Base-by-base conservation (phyloP, 2,888 invertebrate genomes). In the Catonia carolina region DNA sequence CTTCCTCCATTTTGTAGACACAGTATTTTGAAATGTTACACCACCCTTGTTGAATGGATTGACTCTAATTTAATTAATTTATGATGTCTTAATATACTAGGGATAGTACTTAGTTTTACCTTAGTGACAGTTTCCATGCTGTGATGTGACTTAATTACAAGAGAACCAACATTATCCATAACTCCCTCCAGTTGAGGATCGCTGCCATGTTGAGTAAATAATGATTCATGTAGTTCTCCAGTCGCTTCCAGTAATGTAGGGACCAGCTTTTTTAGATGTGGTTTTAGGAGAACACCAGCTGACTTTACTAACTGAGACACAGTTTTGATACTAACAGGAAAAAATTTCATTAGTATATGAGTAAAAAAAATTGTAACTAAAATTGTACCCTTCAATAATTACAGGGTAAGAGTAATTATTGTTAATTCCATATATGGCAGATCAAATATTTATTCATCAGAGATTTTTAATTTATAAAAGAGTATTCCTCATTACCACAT, bases 51-150 rank as follows among this genome's bases (percentile, higher is more conserved):
- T n/a, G n/a, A n/a, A n/a, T n/a, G n/a, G n/a, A n/a, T n/a, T n/a
- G n/a, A n/a, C n/a, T n/a, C n/a, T n/a, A n/a, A n/a, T n/a, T n/a
- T n/a, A n/a, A n/a, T n/a, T n/a, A n/a, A n/a, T n/a, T n/a, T n/a
- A n/a, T n/a, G n/a, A n/a, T n/a, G n/a, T n/a, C n/a, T n/a, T n/a
- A n/a, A n/a, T n/a, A n/a, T n/a, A n/a, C n/a, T n/a, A n/a, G n/a
- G n/a, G n/a, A n/a, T n/a, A n/a, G n/a, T n/a, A n/a, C n/a, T n/a
- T n/a, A n/a, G n/a, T n/a, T n/a, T 64, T 69, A 86, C 88, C 75
- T 88, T 86, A 41, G 86, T 83, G 35, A 92, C 84, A 2, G 91
- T 89, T 67, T 93, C 91, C 62, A 89, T 90, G 59, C 93, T 90
- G 59, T 91, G 88, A 70, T 94, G 90, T 1, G 84, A 84, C 67